phyloP scores from a whole-genome alignment of 2,888 invertebrate species.

The Hyposoter didymator region DNA sequence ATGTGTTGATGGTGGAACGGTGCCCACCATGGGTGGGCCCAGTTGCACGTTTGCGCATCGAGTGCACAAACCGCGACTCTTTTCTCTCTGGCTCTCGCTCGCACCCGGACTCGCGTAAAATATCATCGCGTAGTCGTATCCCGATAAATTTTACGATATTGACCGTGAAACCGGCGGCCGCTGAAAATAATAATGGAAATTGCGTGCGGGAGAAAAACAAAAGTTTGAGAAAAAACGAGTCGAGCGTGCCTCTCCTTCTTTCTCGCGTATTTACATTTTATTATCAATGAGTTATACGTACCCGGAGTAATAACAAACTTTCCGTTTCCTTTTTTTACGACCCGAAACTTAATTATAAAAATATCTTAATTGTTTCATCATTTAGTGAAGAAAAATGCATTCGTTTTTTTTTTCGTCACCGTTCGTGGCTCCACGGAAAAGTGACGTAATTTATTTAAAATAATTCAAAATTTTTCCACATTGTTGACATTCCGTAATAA shows the following conservation, averaged over 20 bases:
- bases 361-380: not conserved
- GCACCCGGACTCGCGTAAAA: constrained; percentile 75
- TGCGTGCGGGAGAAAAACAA: not conserved
- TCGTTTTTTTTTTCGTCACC: not conserved
- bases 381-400: not conserved
- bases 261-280: constrained; percentile 27
- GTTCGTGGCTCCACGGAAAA: not conserved
- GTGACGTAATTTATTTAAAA: not conserved
- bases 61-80: constrained; percentile 32
- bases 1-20: constrained; percentile 78
- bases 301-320: not conserved
- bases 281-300: not conserved
- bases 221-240: not conserved
- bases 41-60: constrained; percentile 53
- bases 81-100: constrained; percentile 15
- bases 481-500: no score
- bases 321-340: not conserved
- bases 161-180: constrained; percentile 77
- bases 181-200: constrained; percentile 80
- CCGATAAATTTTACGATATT: constrained; percentile 81
- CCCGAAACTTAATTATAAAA: not conserved
- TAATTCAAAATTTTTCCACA: not conserved
- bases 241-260: not conserved
- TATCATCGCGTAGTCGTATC: constrained; percentile 81
- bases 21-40: constrained; percentile 79